Conservation (phyloP, 2,888 invertebrate species). For the Himalopsyche kuldschensis region DNA sequence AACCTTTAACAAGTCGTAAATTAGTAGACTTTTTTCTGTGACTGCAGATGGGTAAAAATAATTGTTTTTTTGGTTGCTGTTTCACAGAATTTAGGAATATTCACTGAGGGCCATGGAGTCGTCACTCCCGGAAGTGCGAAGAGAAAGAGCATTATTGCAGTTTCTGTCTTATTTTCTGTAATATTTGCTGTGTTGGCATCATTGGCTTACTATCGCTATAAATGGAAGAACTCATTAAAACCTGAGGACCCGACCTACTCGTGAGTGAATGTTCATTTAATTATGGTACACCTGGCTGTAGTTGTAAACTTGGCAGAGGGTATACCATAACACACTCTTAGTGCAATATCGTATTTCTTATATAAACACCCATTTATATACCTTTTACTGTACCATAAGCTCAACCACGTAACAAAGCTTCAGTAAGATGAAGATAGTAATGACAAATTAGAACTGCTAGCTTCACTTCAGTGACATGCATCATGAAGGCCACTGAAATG, state of each 20-base stretch:
- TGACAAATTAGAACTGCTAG: background rate
- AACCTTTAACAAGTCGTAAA: no score
- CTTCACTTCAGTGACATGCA: no score
- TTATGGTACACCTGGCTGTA: no score
- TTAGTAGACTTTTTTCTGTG: no score
- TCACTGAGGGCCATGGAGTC: background rate
- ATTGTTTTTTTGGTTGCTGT: background rate
- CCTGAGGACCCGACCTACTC: background rate
- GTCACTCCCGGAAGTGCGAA: background rate
- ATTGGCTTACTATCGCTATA: background rate
- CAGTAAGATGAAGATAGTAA: background rate
- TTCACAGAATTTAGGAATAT: background rate
- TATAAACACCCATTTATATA: background rate
- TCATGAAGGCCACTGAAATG: no score
- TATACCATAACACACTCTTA: no score
- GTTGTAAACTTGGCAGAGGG: no score
- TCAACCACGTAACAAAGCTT: background rate
- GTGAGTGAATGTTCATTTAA: background rate
- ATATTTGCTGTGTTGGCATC: background rate
- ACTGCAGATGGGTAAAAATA: background rate
- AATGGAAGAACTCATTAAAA: background rate
- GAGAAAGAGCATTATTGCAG: background rate
- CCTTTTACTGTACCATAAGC: background rate
- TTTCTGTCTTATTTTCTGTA: background rate
- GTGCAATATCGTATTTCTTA: background rate